These are phyloP conservation scores for Eptatretus atami DNA, from an alignment of 2,797 vertebrate species.

Conservation along the genomic window DNA sequence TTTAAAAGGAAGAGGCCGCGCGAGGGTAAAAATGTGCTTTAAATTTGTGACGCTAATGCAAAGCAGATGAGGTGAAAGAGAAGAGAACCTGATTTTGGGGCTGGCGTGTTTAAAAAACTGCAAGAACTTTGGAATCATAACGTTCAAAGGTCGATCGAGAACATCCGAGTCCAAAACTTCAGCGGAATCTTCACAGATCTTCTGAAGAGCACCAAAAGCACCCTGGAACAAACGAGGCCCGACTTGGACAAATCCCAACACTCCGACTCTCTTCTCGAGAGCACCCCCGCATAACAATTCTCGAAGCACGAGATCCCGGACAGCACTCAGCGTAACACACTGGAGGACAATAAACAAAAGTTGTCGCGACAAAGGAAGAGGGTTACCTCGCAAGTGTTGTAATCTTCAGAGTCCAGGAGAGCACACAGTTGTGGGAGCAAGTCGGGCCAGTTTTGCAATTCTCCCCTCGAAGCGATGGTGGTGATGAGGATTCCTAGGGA, in stretches of 20 bases:
- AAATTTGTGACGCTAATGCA: too few species aligned
- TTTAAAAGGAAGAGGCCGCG: too few species aligned
- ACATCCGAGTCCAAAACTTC: conserved; percentile 90
- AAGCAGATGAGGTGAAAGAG: neutral
- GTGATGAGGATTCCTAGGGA: conserved; percentile 68
- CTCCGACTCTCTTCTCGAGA: neutral
- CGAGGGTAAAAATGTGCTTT: too few species aligned
- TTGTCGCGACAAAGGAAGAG: neutral
- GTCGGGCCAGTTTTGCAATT: conserved; percentile 86
- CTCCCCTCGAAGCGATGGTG: conserved; percentile 84
- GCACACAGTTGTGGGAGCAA: conserved; percentile 72
- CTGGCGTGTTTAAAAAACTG: conserved; percentile 93
- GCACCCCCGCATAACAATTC: too few species aligned
- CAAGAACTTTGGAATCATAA: conserved; percentile 92
- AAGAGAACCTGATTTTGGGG: conserved; percentile 55
- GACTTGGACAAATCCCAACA: neutral
- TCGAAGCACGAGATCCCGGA: too few species aligned
- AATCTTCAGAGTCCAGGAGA: conserved; percentile 78
- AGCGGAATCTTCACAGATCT: conserved; percentile 88
- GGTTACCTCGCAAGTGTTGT: conserved; percentile 78
- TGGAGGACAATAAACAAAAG: neutral
- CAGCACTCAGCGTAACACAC: neutral
- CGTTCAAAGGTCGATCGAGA: conserved; percentile 66
- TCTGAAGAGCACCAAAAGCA: conserved; percentile 76
- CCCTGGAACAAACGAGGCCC: conserved; percentile 20